A percentile compares a stretch with the other conserved stretches of the same genome.
Conservation (phyloP, 2,888 invertebrate species). For the Pyralis farinalis region DNA sequence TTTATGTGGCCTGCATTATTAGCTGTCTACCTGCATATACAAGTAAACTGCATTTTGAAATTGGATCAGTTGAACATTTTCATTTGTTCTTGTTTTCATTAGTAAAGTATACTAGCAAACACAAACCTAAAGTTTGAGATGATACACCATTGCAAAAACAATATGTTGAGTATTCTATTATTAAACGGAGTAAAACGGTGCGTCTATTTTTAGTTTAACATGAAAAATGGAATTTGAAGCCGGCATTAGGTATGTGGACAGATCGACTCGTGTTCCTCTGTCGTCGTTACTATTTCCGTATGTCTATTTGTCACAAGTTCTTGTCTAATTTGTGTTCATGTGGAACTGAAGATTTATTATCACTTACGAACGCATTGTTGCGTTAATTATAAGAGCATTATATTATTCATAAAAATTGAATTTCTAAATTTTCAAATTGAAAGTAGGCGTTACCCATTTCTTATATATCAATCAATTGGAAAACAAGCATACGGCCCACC, state of each 20-base stretch:
- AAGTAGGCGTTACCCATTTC: no score
- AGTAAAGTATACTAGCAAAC: neutral
- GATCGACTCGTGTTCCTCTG: slow-evolving; percentile 70
- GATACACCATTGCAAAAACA: neutral
- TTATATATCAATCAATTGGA: no score
- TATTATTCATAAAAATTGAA: no score
- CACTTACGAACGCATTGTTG: slow-evolving; percentile 21
- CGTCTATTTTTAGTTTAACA: slow-evolving; percentile 65
- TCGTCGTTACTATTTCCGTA: slow-evolving; percentile 67
- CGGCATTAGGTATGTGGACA: slow-evolving; percentile 47
- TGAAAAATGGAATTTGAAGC: slow-evolving; percentile 73
- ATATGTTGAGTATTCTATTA: slow-evolving; percentile 6
- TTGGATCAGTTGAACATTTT: neutral
- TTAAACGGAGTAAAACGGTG: slow-evolving; percentile 4
- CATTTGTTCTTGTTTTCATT: neutral
- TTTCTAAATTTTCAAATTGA: no score
- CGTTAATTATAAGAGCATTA: neutral
- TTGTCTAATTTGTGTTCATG: slow-evolving; percentile 73
- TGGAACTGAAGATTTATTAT: slow-evolving; percentile 56
- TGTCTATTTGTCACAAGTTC: slow-evolving; percentile 66
- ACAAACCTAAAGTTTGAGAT: neutral
- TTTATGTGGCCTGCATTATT: slow-evolving; percentile 26
- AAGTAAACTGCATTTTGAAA: slow-evolving; percentile 7
- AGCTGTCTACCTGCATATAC: slow-evolving; percentile 2
- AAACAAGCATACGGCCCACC: no score